Base-by-base conservation (phyloP, 2,113 vertebrate species). In the Dromiciops gliroides region DNA sequence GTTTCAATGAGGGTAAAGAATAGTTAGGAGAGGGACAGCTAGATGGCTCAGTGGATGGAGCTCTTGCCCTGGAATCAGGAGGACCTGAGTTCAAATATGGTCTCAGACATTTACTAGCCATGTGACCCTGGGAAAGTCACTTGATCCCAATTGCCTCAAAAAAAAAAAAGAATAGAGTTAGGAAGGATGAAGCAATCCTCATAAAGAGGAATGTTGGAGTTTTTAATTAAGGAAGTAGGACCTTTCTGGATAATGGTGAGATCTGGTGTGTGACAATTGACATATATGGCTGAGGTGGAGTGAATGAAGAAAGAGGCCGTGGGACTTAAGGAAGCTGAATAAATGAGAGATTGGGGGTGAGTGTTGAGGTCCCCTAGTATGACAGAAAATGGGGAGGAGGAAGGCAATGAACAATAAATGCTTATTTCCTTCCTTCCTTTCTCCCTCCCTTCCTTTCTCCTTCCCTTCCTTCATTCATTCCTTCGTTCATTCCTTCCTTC, bases 321-420 rank as follows among this genome's bases (percentile, higher is more conserved):
- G 92, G n/a, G 14, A 16, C 51, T 50, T 91, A 10, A 92, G 56
- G 91, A 96, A 51, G 47, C 28, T 60, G 94, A 92, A 44, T 89
- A 88, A 52, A 24, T 0, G 12, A 93, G 92, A 53, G 3, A 93
- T n/a, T 89, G 90, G 52, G 53, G 25, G 8, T 12, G 44, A 48
- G 89, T 28, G 6, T 60, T 60, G 56, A 60, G 44, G 9, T 89
- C 44, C 47, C 5, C 47, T 49, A 28, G 47, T 48, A 47, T 49
- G 48, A 44, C n/a, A 28, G 44, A 48, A n/a, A 89, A 25, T 19
- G 44, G 83, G 83, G 4, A 44, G 12, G 11, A 44, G 44, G n/a
- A 88, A 47, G 37, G 14, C 83, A 88, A 37, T 47, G 14, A 47
- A 37, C n/a, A 37, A 56, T 56, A 56, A 56, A 56, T 56, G 10